These are phyloP conservation scores for Colossoma macropomum DNA, from an alignment of 2,113 vertebrate species.

Conservation along the genomic window DNA sequence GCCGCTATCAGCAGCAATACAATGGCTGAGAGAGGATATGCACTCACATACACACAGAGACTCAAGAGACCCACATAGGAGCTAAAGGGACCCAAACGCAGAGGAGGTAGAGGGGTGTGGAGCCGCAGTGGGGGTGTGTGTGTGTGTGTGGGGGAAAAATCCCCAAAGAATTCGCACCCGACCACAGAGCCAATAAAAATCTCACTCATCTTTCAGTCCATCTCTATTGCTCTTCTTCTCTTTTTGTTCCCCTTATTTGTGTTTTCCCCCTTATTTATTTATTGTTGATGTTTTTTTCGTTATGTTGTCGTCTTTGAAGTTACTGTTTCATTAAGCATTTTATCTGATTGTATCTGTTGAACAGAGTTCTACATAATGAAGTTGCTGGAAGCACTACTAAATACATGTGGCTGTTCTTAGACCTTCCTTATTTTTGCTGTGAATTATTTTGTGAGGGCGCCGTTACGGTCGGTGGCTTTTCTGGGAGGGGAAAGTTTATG, in stretches of 20 bases:
- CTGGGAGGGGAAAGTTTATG: constrained; percentile 11
- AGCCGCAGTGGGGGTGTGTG: neutral
- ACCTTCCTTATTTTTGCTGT: constrained; percentile 75
- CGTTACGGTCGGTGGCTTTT: constrained; percentile 37
- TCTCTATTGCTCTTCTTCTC: constrained; percentile 29
- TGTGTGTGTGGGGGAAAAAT: neutral
- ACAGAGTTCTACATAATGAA: constrained; percentile 72
- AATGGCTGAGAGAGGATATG: constrained; percentile 81
- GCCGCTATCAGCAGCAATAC: constrained; percentile 96
- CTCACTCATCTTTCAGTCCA: constrained; percentile 31
- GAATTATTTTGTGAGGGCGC: constrained; percentile 69
- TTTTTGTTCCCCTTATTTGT: constrained; percentile 47
- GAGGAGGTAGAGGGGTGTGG: neutral
- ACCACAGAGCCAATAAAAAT: constrained; percentile 50
- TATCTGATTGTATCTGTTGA: constrained; percentile 78
- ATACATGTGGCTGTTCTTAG: constrained; percentile 44
- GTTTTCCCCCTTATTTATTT: constrained; percentile 78
- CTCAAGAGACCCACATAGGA: neutral
- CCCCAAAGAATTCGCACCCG: constrained; percentile 12
- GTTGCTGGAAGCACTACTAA: constrained; percentile 58
- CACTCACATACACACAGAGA: neutral
- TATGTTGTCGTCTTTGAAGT: constrained; percentile 63
- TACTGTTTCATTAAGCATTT: constrained; percentile 75
- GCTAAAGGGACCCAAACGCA: neutral
- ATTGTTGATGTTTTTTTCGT: constrained; percentile 71